These are phyloP conservation scores for Muricea muricata DNA, from an alignment of 92 coral and sea anemone species.

Conservation along the genomic window DNA sequence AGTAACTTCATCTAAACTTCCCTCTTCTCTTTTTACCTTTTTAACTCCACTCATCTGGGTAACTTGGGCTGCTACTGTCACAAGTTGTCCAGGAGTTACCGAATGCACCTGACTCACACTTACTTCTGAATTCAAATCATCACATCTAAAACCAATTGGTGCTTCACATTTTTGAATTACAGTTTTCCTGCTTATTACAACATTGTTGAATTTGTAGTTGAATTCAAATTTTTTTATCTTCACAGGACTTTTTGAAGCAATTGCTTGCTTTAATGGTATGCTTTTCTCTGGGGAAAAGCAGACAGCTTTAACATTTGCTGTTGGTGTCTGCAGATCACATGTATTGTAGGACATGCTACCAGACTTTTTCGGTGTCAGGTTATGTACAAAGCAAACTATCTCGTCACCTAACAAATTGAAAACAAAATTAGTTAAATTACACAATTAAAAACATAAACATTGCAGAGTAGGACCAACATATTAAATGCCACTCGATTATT, in stretches of 20 bases:
- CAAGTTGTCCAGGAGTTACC: neutral
- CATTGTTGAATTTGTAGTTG: neutral
- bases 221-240: neutral
- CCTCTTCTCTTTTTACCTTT: neutral
- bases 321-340: neutral
- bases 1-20: neutral
- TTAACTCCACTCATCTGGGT: neutral
- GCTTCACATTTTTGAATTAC: neutral
- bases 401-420: neutral
- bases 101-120: neutral
- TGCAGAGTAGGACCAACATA: too few species aligned
- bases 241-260: neutral
- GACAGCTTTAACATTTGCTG: conserved; percentile 3
- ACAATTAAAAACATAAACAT: too few species aligned
- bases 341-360: neutral
- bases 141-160: neutral
- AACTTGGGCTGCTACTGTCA: neutral
- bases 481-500: too few species aligned
- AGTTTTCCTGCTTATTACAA: neutral
- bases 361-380: neutral
- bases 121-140: neutral
- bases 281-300: conserved; percentile 3
- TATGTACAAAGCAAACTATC: neutral
- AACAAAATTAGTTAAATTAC: neutral
- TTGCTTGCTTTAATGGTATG: neutral